Evolutionary conservation across 2,888 invertebrate genomes (phyloP).

Genomic region (Ochropleura leucogaster): DNA sequence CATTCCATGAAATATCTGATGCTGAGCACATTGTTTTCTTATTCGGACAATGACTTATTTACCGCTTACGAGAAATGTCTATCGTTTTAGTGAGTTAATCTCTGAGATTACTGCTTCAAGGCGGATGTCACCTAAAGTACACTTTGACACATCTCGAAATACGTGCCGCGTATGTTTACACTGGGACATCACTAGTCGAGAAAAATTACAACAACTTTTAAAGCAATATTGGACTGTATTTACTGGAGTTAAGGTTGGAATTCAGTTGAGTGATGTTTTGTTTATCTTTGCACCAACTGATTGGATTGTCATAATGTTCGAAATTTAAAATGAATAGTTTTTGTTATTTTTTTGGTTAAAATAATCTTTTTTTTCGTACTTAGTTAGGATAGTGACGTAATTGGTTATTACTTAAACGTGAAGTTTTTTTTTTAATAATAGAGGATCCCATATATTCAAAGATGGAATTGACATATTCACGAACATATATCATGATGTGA

Average conservation of each 20-base stretch:
- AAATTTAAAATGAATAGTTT: conserved; percentile 58
- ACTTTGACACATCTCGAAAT: conserved; percentile 82
- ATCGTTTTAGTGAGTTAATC: conserved; percentile 78
- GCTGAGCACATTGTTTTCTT: conserved; percentile 70
- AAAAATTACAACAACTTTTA: conserved; percentile 54
- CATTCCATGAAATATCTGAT: conserved; percentile 64
- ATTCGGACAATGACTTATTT: conserved; percentile 79
- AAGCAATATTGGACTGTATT: conserved; percentile 45
- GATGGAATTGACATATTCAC: not conserved
- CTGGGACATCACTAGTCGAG: conserved; percentile 75
- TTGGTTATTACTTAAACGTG: not conserved
- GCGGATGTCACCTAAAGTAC: conserved; percentile 78
- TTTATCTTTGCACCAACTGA: conserved; percentile 59
- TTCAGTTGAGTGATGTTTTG: conserved; percentile 27
- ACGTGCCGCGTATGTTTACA: conserved; percentile 82
- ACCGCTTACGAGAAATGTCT: conserved; percentile 76
- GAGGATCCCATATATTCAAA: not conserved
- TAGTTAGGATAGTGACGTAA: conserved; percentile 5
- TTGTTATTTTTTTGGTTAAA: conserved; percentile 19
- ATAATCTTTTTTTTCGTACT: not conserved
- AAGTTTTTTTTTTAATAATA: not conserved
- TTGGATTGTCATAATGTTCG: conserved; percentile 69
- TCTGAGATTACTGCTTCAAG: conserved; percentile 84
- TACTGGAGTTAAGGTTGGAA: not conserved
- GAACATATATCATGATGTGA: too few species aligned